These are phyloP conservation scores for Lithosia quadra DNA, from an alignment of 2,888 invertebrate species.

Conservation along the genomic window DNA sequence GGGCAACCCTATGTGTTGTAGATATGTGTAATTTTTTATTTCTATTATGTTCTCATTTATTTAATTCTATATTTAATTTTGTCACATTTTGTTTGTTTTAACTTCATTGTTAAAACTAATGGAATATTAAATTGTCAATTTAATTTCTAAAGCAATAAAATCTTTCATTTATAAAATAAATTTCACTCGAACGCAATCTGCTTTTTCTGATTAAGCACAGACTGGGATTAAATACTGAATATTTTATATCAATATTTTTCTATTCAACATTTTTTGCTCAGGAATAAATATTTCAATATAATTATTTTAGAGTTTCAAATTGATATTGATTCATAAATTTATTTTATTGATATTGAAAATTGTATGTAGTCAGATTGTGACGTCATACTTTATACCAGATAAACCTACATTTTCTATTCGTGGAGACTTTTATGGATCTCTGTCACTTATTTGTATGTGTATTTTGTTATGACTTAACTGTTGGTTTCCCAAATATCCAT, in stretches of 20 bases:
- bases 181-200: conserved; percentile 29
- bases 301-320: neutral
- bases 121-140: conserved; percentile 5
- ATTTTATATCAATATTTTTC: conserved; percentile 46
- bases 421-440: no score
- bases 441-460: no score
- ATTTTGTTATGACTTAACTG: no score
- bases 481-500: no score
- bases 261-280: neutral
- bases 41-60: no score
- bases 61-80: no score
- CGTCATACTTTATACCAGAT: neutral
- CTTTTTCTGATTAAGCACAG: conserved; percentile 30
- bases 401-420: no score
- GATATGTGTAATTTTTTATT: no score
- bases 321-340: neutral
- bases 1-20: neutral
- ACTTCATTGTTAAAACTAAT: neutral
- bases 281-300: neutral
- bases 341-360: neutral
- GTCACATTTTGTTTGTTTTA: no score
- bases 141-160: conserved; percentile 24
- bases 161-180: conserved; percentile 25
- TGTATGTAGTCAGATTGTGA: neutral
- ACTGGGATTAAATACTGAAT: conserved; percentile 47